phyloP scores from a whole-genome alignment of 2,113 vertebrate genomes.

The Gopherus evgoodei region DNA sequence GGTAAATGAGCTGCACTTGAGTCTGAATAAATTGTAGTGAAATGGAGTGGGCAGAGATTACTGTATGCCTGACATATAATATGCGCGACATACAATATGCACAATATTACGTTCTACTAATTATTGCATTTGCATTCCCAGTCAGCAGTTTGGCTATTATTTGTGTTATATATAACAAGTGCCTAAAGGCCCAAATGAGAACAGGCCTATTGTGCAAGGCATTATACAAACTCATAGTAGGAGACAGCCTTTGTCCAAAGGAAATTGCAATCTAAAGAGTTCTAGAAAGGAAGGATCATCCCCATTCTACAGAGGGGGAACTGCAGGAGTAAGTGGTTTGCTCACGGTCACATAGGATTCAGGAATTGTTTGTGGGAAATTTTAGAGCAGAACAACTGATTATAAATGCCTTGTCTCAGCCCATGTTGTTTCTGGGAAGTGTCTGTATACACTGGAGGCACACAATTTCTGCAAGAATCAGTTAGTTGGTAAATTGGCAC shows the following conservation, averaged over 20 bases:
- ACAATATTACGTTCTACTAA: not conserved
- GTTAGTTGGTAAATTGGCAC: constrained; percentile 39
- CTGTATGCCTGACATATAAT: not conserved
- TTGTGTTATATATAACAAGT: not conserved
- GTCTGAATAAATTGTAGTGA: not conserved
- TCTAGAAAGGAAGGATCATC: not conserved
- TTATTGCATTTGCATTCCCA: not conserved
- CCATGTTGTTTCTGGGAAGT: not conserved
- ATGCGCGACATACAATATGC: not conserved
- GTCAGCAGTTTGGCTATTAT: not conserved
- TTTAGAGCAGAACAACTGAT: not conserved
- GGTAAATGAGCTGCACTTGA: not conserved
- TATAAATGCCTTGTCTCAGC: not conserved
- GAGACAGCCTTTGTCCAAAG: not conserved
- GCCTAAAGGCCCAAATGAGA: not conserved
- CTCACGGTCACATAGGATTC: not conserved
- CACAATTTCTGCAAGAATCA: constrained; percentile 17
- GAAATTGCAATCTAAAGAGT: not conserved
- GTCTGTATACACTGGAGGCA: no score
- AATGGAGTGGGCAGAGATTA: not conserved
- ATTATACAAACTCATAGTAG: not conserved
- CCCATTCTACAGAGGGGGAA: not conserved
- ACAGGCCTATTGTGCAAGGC: not conserved
- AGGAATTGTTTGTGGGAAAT: not conserved
- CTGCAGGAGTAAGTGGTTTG: not conserved